Evolutionary conservation across 2,113 vertebrate genomes (phyloP).

Genomic region (Tyrannus savana): DNA sequence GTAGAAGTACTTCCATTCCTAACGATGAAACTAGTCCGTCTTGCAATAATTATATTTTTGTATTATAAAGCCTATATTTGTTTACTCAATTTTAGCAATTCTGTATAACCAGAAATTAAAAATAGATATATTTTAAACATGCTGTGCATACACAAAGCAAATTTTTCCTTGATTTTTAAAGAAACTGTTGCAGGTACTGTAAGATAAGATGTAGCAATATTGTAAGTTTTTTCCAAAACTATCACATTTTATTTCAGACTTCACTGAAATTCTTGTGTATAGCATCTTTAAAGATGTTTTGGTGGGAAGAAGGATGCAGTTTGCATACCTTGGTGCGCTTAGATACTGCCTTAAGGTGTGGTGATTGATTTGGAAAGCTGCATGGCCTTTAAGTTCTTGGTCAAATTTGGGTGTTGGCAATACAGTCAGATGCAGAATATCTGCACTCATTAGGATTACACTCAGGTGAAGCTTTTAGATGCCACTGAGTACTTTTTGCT

Average conservation of each 20-base stretch:
- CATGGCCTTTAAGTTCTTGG: background rate
- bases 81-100: background rate
- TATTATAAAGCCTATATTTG: background rate
- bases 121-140: background rate
- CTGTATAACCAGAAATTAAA: background rate
- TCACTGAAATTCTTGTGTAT: background rate
- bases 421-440: background rate
- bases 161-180: background rate
- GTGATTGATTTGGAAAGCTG: background rate
- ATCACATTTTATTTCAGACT: background rate
- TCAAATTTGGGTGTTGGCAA: background rate
- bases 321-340: background rate
- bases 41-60: background rate
- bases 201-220: background rate
- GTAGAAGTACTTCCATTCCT: background rate
- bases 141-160: fast-evolving
- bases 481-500: background rate
- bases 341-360: background rate
- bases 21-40: background rate
- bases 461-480: background rate
- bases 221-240: background rate
- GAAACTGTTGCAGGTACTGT: background rate
- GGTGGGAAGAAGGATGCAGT: background rate
- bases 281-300: background rate
- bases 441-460: background rate